Percentiles rank a stretch among this genome's conserved stretches.
Evolutionary conservation across 2,797 vertebrate species (phyloP).

Genomic region (Hoplostethus mediterraneus): DNA sequence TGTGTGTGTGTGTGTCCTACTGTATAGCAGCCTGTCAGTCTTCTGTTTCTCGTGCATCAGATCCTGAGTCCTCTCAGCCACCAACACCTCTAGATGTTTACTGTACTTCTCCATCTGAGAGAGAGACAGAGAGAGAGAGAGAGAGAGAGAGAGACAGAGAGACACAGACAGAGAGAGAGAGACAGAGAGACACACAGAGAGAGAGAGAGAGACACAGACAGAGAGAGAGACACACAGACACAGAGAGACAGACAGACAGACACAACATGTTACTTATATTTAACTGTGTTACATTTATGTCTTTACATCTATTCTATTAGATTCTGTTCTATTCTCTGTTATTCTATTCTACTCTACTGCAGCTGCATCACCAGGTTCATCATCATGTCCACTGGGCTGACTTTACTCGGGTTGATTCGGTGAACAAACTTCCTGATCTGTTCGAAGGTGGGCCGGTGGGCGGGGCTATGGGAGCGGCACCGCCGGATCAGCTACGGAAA

Average conservation of each 20-base stretch:
- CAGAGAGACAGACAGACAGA: too few species aligned
- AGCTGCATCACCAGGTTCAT: slow-evolving; percentile 85
- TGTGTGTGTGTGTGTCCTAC: slow-evolving; percentile 72
- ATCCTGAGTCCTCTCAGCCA: slow-evolving; percentile 89
- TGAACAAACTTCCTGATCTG: slow-evolving; percentile 89
- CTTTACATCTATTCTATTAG: too few species aligned
- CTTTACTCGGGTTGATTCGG: slow-evolving; percentile 90
- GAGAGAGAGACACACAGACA: too few species aligned
- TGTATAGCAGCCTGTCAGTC: slow-evolving; percentile 88
- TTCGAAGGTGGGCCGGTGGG: slow-evolving; percentile 88
- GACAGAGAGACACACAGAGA: too few species aligned
- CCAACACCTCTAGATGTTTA: slow-evolving; percentile 90
- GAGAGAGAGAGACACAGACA: too few species aligned
- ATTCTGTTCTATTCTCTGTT: neutral
- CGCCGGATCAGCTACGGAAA: slow-evolving; percentile 84
- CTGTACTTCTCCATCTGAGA: slow-evolving; percentile 93
- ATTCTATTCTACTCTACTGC: neutral
- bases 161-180: too few species aligned
- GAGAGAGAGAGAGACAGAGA: too few species aligned
- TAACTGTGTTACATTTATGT: too few species aligned
- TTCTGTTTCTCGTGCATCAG: slow-evolving; percentile 92
- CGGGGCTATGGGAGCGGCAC: slow-evolving; percentile 85
- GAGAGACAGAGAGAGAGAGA: neutral
- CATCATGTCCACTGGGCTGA: slow-evolving; percentile 92
- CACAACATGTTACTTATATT: too few species aligned